Base-by-base conservation (phyloP, 2,888 invertebrate species). In the Eugnorisma glareosa region DNA sequence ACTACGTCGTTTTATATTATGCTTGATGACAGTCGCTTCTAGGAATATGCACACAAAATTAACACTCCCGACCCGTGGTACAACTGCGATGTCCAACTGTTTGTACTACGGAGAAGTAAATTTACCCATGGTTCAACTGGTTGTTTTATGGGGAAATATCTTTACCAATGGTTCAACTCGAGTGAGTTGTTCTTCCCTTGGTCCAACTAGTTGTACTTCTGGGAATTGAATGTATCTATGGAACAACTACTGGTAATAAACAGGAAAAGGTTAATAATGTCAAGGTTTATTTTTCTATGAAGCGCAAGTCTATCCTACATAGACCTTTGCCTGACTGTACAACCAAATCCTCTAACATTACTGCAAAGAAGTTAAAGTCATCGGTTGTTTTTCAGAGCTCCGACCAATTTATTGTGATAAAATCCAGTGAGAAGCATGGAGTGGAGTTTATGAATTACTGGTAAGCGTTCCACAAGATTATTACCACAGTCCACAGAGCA, bases 381-480 rank as follows among this genome's bases (percentile, higher is more conserved):
- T 11, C 28, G 31, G 18, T 59, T 18, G 7, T 31, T 59, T 72
- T 80, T 45, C 51, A 76, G 75, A 4, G 6, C 3, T 1, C 21
- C 7, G 2, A 0, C 7, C 24, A 57, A 3, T 8, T 31, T 18
- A 8, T 31, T 8, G 0, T 10, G 4, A 1, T 31, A 28, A 28
- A 69, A 2, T 6, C 24, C 5, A 35, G 1, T 6, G n/a, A 54
- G 13, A 18, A 43, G 18, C 8, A 43, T 2, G 8, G 24, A 18
- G 5, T 2, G 8, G 0, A 0, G 13, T 2, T 8, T 35, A 4
- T 0, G 13, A 0, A 35, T 13, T 8, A 13, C 2, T 21, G 48
- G 75, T 75, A 18, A 71, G 75, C 1, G 35, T 80, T 37, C 11
- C 24, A 11, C 21, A 18, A 2, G 2, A 72, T 71, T 43, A 70